phyloP scores from a whole-genome alignment of 2,113 vertebrate species.

The Melanerpes formicivorus region DNA sequence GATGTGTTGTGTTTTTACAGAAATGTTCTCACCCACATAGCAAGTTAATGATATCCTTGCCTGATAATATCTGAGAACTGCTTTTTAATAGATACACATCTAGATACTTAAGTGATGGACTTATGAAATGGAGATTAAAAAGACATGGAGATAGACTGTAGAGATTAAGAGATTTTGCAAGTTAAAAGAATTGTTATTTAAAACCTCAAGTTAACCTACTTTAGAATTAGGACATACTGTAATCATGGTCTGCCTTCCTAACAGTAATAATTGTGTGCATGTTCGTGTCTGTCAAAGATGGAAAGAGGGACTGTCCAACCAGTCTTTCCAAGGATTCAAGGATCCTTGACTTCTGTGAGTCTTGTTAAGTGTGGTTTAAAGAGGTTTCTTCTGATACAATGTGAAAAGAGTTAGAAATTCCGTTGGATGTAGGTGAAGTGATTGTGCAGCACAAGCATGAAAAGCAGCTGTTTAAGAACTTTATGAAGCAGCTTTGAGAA shows the following conservation, averaged over 20 bases:
- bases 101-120: background rate
- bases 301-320: background rate
- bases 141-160: background rate
- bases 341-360: background rate
- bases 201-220: slow-evolving; percentile 17
- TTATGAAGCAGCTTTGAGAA: background rate
- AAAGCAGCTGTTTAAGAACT: background rate
- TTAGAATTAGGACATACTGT: background rate
- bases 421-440: background rate
- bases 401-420: background rate
- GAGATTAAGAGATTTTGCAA: slow-evolving; percentile 10
- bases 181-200: slow-evolving; percentile 9
- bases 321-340: background rate
- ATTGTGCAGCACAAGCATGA: background rate
- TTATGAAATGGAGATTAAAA: slow-evolving; percentile 18
- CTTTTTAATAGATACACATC: slow-evolving; percentile 23
- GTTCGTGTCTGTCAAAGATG: background rate
- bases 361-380: background rate
- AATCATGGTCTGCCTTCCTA: background rate
- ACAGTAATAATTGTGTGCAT: background rate
- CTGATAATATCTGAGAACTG: background rate
- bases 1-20: background rate
- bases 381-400: background rate
- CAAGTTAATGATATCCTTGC: background rate
- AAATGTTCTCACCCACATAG: background rate